Conservation (phyloP, 2,113 vertebrate species). For the Clarias gariepinus region DNA sequence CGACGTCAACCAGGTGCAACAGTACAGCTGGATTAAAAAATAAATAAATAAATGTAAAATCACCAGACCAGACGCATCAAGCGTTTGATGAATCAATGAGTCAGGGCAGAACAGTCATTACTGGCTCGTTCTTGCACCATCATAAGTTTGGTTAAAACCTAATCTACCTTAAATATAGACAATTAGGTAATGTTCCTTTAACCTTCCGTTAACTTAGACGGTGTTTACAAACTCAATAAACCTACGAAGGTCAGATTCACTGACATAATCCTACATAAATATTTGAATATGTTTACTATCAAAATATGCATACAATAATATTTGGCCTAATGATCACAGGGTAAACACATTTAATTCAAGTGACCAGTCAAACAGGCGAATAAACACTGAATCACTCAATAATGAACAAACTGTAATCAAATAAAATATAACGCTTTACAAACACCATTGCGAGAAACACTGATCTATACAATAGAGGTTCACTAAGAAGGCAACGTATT, state of each 20-base stretch:
- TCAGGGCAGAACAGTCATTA: not conserved
- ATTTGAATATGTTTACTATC: not conserved
- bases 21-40: not conserved
- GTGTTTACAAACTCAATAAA: not conserved
- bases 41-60: not conserved
- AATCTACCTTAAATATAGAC: not conserved
- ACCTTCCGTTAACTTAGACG: not conserved
- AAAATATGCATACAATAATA: not conserved
- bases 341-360: not conserved
- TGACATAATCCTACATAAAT: not conserved
- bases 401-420: not conserved
- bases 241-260: not conserved
- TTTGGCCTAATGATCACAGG: not conserved
- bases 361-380: not conserved
- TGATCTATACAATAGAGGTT: not conserved
- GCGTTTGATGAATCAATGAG: not conserved
- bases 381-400: not conserved
- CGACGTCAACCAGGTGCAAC: slow-evolving; percentile 1
- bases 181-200: not conserved
- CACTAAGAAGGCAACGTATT: not conserved
- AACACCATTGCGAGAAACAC: not conserved
- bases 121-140: not conserved
- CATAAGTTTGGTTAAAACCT: too few relatives aligned
- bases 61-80: slow-evolving; percentile 7
- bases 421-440: not conserved